These are phyloP conservation scores for Pristiophorus japonicus DNA, from an alignment of 2,113 vertebrate genomes.

Conservation along the genomic window DNA sequence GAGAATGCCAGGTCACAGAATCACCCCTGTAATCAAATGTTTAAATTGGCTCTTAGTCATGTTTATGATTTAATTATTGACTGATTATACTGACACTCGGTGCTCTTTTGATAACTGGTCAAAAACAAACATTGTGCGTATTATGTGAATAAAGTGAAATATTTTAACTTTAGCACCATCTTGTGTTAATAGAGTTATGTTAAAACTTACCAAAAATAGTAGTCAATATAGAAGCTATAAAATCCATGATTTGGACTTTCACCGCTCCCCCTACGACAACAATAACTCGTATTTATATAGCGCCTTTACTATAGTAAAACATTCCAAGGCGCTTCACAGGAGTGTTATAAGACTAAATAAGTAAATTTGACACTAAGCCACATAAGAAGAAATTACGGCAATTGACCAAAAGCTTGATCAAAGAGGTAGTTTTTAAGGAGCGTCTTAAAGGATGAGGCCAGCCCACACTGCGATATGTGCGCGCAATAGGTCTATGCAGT, in stretches of 20 bases:
- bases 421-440: too few relatives aligned
- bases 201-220: background rate
- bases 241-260: background rate
- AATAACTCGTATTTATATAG: too few relatives aligned
- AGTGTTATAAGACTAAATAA: too few relatives aligned
- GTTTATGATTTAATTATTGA: conserved; percentile 6
- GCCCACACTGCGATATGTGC: too few relatives aligned
- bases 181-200: background rate
- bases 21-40: background rate
- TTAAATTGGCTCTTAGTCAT: background rate
- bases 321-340: too few relatives aligned
- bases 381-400: too few relatives aligned
- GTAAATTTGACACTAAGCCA: too few relatives aligned
- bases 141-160: background rate
- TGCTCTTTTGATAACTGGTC: background rate
- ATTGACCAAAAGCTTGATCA: too few relatives aligned
- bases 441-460: too few relatives aligned
- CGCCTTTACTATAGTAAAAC: too few relatives aligned
- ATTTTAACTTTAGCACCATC: conserved; percentile 5
- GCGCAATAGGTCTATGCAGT: too few relatives aligned
- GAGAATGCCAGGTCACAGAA: background rate
- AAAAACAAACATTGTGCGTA: background rate
- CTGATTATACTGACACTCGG: background rate
- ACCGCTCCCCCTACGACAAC: background rate
- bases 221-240: background rate